A percentile compares a stretch with the other conserved stretches of the same genome.
Evolutionary conservation across 2,113 vertebrate species (phyloP).

Genomic region (Pseudolaguvia tuberculata): DNA sequence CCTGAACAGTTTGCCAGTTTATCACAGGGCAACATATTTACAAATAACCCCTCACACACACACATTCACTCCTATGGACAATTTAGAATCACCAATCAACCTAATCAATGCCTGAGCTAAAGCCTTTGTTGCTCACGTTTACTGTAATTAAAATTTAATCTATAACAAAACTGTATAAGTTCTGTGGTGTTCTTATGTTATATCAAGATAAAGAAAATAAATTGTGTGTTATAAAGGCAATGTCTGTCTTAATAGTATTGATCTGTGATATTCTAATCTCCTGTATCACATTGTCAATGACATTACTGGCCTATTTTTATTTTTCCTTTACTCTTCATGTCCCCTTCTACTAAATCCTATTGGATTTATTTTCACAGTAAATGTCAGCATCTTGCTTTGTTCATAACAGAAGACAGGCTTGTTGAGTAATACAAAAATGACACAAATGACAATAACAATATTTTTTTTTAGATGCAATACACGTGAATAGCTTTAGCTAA

Average conservation of each 20-base stretch:
- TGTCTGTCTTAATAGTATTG: neutral
- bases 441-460: neutral
- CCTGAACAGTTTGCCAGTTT: too few species aligned
- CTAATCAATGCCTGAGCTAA: neutral
- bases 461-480: too few species aligned
- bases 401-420: neutral
- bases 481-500: too few species aligned
- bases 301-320: conserved; percentile 25
- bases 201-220: neutral
- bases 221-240: neutral
- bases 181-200: neutral
- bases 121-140: neutral
- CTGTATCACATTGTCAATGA: conserved; percentile 1
- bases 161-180: neutral
- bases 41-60: too few species aligned
- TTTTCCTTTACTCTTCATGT: conserved; percentile 20
- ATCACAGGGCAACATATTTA: too few species aligned
- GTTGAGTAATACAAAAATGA: too few species aligned
- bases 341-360: conserved; percentile 1
- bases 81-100: too few species aligned
- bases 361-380: conserved; percentile 20
- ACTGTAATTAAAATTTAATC: neutral
- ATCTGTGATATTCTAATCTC: conserved; percentile 5
- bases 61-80: too few species aligned
- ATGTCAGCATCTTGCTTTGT: conserved; percentile 7